phyloP scores from a whole-genome alignment of 2,888 invertebrate genomes.

The Parnassius smintheus region DNA sequence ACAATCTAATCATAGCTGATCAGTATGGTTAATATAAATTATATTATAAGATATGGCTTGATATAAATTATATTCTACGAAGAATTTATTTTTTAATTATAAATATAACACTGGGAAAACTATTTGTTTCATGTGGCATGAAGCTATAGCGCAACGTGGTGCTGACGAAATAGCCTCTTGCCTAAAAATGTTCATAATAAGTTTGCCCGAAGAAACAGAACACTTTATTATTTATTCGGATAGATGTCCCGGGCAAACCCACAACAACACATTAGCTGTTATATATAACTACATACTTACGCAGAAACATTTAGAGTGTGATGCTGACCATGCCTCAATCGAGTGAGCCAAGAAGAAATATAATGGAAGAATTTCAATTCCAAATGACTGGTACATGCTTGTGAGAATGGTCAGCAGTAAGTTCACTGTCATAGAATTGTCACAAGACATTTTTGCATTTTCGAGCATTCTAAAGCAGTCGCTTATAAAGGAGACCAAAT shows the following conservation, averaged over 20 bases:
- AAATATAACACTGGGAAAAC: slow-evolving; percentile 23
- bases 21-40: too few species aligned
- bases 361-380: slow-evolving; percentile 4
- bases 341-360: slow-evolving; percentile 8
- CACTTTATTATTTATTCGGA: slow-evolving; percentile 21
- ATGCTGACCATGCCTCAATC: slow-evolving; percentile 20
- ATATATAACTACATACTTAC: slow-evolving; percentile 6
- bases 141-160: slow-evolving; percentile 16
- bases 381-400: slow-evolving; percentile 23
- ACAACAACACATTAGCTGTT: slow-evolving; percentile 14
- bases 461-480: slow-evolving; percentile 12
- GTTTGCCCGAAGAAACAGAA: slow-evolving; percentile 21
- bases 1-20: too few species aligned
- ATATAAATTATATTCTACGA: too few species aligned
- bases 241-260: slow-evolving; percentile 20
- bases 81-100: too few species aligned
- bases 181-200: slow-evolving; percentile 17
- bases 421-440: slow-evolving; percentile 28
- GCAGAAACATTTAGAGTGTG: slow-evolving; percentile 19
- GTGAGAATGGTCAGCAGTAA: slow-evolving; percentile 29
- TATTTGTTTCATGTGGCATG: slow-evolving; percentile 16
- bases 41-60: too few species aligned
- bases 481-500: slow-evolving; percentile 24
- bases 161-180: slow-evolving; percentile 8
- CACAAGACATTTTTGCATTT: slow-evolving; percentile 27